Percentiles rank a stretch among this genome's conserved stretches.
Conservation (phyloP, 1,140 invertebrate species). For the Drosophila mayri region DNA sequence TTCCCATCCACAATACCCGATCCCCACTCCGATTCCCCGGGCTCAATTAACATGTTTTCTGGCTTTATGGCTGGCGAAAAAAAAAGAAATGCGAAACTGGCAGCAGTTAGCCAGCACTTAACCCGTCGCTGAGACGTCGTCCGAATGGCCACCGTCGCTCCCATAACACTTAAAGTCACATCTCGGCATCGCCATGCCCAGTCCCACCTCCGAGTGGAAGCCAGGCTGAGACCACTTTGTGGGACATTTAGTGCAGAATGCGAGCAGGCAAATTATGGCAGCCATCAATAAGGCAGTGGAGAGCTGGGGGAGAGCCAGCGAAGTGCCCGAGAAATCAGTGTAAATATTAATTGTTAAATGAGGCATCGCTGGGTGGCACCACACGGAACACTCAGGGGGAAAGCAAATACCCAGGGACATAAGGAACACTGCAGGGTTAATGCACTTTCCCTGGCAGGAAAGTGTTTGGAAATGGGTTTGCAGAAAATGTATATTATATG, state of each 20-base stretch:
- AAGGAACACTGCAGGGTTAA: neutral
- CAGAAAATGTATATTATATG: neutral
- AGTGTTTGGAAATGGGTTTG: neutral
- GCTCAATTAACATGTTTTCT: constrained; percentile 75
- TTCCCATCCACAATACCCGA: constrained; percentile 15
- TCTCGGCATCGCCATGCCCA: constrained; percentile 15
- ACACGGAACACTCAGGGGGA: neutral
- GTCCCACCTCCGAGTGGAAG: constrained; percentile 34
- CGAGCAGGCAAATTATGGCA: constrained; percentile 76
- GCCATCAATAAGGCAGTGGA: constrained; percentile 42
- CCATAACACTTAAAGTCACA: constrained; percentile 75
- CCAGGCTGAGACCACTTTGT: constrained; percentile 63
- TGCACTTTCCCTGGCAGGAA: constrained; percentile 4
- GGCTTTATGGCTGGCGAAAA: constrained; percentile 54
- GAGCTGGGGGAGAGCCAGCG: neutral
- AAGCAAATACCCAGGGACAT: neutral
- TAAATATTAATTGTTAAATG: constrained; percentile 69
- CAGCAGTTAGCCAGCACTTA: constrained; percentile 65
- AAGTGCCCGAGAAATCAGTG: constrained; percentile 46
- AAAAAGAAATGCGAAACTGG: constrained; percentile 32
- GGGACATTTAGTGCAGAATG: constrained; percentile 72
- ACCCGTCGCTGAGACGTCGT: constrained; percentile 43
- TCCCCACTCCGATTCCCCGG: constrained; percentile 24
- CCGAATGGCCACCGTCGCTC: constrained; percentile 48
- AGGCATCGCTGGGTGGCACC: constrained; percentile 46